Evolutionary conservation across 2,113 vertebrate genomes (phyloP).

Genomic region (Camelus dromedarius): DNA sequence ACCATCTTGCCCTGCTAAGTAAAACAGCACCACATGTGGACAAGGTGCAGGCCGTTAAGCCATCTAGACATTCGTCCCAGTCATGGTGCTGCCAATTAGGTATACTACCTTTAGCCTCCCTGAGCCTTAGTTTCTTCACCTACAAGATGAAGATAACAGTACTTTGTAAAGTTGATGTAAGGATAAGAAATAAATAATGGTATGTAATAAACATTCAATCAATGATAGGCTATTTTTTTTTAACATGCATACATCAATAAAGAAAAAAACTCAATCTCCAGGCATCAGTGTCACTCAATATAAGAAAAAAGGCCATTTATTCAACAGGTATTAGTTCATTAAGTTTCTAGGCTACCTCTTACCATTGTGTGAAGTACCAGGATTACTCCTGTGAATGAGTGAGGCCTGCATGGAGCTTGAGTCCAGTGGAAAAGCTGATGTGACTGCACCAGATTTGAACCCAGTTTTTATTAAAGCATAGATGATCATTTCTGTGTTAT

Average conservation of each 20-base stretch:
- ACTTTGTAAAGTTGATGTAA: background rate
- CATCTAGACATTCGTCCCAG: background rate
- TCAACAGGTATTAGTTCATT: background rate
- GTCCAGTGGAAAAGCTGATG: background rate
- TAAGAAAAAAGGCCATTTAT: background rate
- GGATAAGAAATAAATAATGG: background rate
- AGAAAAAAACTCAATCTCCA: background rate
- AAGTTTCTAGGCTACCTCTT: background rate
- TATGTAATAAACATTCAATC: background rate
- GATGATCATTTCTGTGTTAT: background rate
- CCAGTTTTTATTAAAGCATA: background rate
- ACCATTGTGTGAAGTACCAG: background rate
- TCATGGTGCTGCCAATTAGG: background rate
- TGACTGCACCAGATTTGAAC: background rate
- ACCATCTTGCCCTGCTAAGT: background rate
- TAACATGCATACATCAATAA: background rate
- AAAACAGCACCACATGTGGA: background rate
- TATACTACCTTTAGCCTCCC: background rate
- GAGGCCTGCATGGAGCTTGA: background rate
- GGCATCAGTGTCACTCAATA: background rate
- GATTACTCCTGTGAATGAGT: background rate
- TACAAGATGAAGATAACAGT: background rate
- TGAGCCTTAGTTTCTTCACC: background rate
- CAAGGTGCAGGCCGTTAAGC: background rate
- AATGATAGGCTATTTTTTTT: background rate